Conservation (phyloP, 2,888 invertebrate genomes). For the Nomada hirtipes region DNA sequence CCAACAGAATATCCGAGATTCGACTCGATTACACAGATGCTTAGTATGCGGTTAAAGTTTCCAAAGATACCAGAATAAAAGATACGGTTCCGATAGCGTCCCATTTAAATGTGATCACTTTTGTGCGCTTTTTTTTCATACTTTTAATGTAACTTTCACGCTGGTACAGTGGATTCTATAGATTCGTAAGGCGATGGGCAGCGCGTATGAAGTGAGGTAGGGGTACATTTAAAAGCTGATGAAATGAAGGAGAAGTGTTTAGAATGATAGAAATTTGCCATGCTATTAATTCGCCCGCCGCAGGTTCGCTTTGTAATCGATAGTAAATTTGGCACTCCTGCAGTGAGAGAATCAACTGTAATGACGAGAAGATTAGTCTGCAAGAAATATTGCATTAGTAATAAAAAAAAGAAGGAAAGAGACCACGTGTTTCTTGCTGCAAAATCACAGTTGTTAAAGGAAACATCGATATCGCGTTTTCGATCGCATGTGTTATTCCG, state of each 20-base stretch:
- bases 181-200: constrained; percentile 19
- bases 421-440: not conserved
- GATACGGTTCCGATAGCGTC: not conserved
- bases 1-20: constrained; percentile 80
- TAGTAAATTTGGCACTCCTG: not conserved
- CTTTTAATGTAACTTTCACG: not conserved
- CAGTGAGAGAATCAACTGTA: constrained; percentile 14
- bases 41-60: not conserved
- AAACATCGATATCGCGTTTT: constrained; percentile 24
- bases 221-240: constrained; percentile 19
- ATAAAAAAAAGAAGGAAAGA: not conserved
- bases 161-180: constrained; percentile 16
- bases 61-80: constrained; percentile 19
- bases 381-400: not conserved
- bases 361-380: not conserved
- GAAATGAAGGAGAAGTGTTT: not conserved
- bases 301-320: not conserved
- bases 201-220: constrained; percentile 12
- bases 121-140: not conserved
- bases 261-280: constrained; percentile 12
- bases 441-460: not conserved
- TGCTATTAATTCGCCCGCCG: constrained; percentile 21
- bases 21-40: constrained; percentile 79
- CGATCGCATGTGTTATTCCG: not conserved
- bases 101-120: not conserved